Evolutionary conservation across 2,113 vertebrate genomes (phyloP).

Genomic region (Pseudorhombus dupliciocellatus): DNA sequence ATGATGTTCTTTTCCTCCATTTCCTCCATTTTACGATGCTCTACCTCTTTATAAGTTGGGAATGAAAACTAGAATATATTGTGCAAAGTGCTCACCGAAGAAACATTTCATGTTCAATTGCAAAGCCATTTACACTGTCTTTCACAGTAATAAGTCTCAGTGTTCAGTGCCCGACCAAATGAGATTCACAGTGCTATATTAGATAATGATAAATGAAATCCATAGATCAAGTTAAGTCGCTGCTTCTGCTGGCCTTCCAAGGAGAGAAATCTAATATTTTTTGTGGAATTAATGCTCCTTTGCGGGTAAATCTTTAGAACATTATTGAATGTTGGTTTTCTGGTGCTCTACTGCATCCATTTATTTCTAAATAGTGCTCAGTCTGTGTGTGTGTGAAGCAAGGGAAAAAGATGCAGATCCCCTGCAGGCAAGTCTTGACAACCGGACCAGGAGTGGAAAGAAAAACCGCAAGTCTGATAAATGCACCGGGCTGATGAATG

Average conservation of each 20-base stretch:
- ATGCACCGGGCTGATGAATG: slow-evolving; percentile 3
- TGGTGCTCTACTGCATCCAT: slow-evolving; percentile 25
- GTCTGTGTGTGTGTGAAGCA: slow-evolving; percentile 4
- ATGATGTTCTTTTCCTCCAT: background rate
- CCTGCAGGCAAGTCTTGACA: background rate
- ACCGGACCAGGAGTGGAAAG: background rate
- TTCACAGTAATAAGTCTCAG: slow-evolving; percentile 56
- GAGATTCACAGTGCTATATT: slow-evolving; percentile 55
- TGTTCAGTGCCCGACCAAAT: slow-evolving; percentile 54
- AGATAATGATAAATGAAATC: slow-evolving; percentile 70
- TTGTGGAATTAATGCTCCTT: slow-evolving; percentile 50
- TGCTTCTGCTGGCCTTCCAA: slow-evolving; percentile 27
- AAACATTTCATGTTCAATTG: slow-evolving; percentile 35
- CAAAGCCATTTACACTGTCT: slow-evolving; percentile 50
- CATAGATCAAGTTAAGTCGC: slow-evolving; percentile 66
- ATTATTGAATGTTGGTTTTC: slow-evolving; percentile 56
- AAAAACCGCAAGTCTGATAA: slow-evolving; percentile 17
- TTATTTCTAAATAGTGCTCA: slow-evolving; percentile 11
- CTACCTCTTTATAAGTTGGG: background rate
- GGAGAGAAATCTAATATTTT: slow-evolving; percentile 47
- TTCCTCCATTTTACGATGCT: background rate
- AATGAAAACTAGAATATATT: slow-evolving; percentile 25
- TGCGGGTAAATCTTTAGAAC: slow-evolving; percentile 45
- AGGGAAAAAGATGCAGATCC: background rate
- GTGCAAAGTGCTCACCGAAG: slow-evolving; percentile 20